phyloP scores from a whole-genome alignment of 2,888 invertebrate genomes.

The Dinocampus coccinellae region DNA sequence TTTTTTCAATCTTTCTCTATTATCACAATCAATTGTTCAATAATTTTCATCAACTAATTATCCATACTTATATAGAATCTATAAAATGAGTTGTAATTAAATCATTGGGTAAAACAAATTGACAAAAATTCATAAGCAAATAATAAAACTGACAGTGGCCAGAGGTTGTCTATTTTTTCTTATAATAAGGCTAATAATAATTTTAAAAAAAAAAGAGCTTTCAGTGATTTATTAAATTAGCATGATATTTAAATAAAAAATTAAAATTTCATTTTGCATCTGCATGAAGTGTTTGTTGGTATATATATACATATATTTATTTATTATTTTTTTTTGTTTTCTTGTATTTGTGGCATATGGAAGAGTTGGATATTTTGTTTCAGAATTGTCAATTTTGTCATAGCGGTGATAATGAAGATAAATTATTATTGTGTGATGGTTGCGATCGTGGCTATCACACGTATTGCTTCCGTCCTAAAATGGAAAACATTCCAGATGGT shows the following conservation, averaged over 20 bases:
- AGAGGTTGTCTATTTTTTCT: constrained; percentile 8
- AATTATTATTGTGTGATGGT: constrained; percentile 94
- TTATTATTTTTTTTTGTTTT: not conserved
- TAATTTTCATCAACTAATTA: too few species aligned
- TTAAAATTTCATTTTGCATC: not conserved
- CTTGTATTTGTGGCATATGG: constrained; percentile 29
- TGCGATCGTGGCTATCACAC: constrained; percentile 99
- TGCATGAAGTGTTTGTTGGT: not conserved
- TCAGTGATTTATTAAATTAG: not conserved
- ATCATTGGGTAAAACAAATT: too few species aligned
- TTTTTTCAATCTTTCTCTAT: not conserved
- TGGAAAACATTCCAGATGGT: constrained; percentile 97
- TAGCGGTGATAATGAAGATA: constrained; percentile 95
- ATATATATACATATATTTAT: not conserved
- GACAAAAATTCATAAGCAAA: too few species aligned
- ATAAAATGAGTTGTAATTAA: not conserved
- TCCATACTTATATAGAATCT: too few species aligned
- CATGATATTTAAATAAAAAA: not conserved
- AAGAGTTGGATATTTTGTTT: constrained; percentile 53
- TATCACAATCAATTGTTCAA: too few species aligned
- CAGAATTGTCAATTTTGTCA: constrained; percentile 98
- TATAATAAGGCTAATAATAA: not conserved
- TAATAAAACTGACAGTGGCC: constrained; percentile 19
- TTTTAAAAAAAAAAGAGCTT: not conserved
- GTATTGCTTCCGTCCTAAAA: constrained; percentile 97